Percentiles rank a stretch among this genome's conserved stretches.
phyloP scores from a whole-genome alignment of 2,888 invertebrate species.

The Eupeodes latifasciatus region DNA sequence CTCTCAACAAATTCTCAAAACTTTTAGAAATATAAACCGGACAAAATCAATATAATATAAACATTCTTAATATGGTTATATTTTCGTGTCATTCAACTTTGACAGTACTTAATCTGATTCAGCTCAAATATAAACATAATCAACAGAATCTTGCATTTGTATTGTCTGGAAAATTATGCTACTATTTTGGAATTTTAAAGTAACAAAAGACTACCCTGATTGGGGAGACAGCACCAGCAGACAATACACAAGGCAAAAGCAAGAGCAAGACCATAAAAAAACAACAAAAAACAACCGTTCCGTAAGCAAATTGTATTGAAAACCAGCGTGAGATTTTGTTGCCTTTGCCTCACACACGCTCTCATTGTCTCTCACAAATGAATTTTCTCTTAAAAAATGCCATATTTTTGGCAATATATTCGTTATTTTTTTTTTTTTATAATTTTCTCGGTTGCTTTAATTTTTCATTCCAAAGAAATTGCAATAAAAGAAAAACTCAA shows the following conservation, averaged over 20 bases:
- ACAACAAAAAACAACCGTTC: conserved; percentile 35
- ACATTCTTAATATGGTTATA: too few species aligned
- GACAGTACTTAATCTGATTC: too few species aligned
- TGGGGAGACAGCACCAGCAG: background rate
- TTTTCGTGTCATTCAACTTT: too few species aligned
- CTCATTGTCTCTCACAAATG: background rate
- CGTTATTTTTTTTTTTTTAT: background rate
- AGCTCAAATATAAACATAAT: background rate
- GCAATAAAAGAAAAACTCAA: background rate
- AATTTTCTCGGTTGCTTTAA: background rate
- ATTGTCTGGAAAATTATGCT: background rate
- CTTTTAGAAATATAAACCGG: too few species aligned
- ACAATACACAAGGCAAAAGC: conserved; percentile 18
- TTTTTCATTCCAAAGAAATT: background rate
- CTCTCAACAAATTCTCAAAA: too few species aligned
- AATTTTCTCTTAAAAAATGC: conserved; percentile 42
- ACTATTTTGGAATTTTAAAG: background rate
- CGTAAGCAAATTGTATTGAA: conserved; percentile 64
- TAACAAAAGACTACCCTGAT: conserved; percentile 11
- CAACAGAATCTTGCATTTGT: background rate
- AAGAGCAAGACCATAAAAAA: conserved; percentile 45
- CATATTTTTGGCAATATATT: conserved; percentile 56
- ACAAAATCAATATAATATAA: too few species aligned
- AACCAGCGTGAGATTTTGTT: conserved; percentile 62
- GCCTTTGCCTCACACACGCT: conserved; percentile 15